Evolutionary conservation across 1,140 invertebrate genomes (phyloP), one percentile per base, ranked within the genome.

Genomic region (Leptinotarsa lineolata): DNA sequence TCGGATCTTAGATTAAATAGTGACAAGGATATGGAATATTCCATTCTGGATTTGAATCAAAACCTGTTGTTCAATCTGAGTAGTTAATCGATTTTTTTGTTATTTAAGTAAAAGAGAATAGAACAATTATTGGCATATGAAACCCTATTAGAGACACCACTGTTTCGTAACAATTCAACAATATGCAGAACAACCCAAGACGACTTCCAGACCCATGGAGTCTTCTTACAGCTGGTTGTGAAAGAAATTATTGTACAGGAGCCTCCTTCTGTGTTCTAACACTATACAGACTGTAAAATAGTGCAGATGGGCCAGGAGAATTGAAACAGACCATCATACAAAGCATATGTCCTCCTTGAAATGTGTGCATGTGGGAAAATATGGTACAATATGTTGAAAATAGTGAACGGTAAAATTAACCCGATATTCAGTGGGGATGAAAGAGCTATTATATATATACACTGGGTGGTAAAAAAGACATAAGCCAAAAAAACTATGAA

Each of bases 221-320:
- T n/a, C 54, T 54, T 60, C 22, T 54, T 59, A 69, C 46, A 69
- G 68, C 46, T 59, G 46, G 39, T 48, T 22, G 16, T 66, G 64
- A 66, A 66, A 66, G 64, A 66, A 66, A 66, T 68, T 54, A 54
- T 54, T 16, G 48, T 13, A 54, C 48, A 54, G 48, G 48, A 54
- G 48, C 48, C 67, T 18, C 21, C 45, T 48, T 59, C 45, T n/a
- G n/a, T 59, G 66, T 48, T 59, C 68, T 71, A 71, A 71, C 69
- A 71, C 44, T 71, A 30, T 44, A 59, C 69, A 71, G 69, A 71
- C 59, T 61, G 30, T 45, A 44, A 22, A 44, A 63, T 18, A 44
- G 20, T 48, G 44, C 69, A 71, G 69, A 71, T 71, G 69, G 69
- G 69, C 24, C 61, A 72, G 58, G 65, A 65, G 61, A 72, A 65